A percentile compares a stretch with the other conserved stretches of the same genome.
Conservation (phyloP, 2,113 vertebrate genomes). For the Laterallus jamaicensis region DNA sequence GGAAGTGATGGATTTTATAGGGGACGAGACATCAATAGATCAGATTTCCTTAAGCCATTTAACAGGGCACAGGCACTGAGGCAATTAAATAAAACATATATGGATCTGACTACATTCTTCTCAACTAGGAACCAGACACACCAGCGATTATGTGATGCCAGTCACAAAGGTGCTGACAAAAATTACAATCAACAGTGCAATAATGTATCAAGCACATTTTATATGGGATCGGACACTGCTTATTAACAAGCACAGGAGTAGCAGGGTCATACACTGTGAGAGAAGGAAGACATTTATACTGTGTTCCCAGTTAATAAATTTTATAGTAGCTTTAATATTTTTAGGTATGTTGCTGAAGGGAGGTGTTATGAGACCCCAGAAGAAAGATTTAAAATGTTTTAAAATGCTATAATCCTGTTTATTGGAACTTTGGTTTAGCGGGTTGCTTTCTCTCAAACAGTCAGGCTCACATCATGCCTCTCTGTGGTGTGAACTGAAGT, state of each 20-base stretch:
- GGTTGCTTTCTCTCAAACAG: not conserved
- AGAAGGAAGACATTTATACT: constrained; percentile 37
- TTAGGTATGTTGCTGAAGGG: constrained; percentile 29
- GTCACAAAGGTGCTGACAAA: constrained; percentile 46
- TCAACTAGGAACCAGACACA: constrained; percentile 13
- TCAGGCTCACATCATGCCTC: not conserved
- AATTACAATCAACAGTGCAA: not conserved
- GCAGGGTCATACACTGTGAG: not conserved
- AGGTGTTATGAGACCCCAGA: constrained; percentile 2
- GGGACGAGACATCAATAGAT: constrained; percentile 19
- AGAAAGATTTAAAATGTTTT: constrained; percentile 25
- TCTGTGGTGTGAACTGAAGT: not conserved
- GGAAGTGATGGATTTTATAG: constrained; percentile 49
- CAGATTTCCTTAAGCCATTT: constrained; percentile 32
- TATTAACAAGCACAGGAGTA: not conserved
- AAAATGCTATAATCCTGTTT: constrained; percentile 18
- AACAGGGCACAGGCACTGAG: constrained; percentile 7
- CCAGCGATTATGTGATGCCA: not conserved
- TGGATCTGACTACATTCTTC: not conserved
- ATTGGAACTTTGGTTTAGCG: not conserved
- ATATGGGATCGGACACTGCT: not conserved
- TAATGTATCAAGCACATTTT: constrained; percentile 17
- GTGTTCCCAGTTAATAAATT: constrained; percentile 56
- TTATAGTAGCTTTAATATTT: constrained; percentile 44
- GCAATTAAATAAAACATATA: constrained; percentile 35